Base-by-base conservation (phyloP, 2,888 invertebrate genomes). In the Stenichneumon culpator region DNA sequence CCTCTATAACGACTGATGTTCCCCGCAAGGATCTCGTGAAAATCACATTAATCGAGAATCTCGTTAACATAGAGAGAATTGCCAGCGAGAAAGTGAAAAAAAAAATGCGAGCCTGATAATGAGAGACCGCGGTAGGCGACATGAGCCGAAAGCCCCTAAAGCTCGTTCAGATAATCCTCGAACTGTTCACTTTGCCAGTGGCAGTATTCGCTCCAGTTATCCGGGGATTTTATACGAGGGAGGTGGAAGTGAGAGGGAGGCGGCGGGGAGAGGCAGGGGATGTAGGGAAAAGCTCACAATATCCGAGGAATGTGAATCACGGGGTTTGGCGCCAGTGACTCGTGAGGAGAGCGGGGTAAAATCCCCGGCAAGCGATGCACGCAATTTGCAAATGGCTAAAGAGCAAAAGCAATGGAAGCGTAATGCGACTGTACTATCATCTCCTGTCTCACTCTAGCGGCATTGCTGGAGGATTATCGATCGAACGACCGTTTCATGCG, bases 401-500 rank as follows among this genome's bases (percentile, higher is more conserved):
- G 81, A 57, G 54, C 74, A 72, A 44, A 63, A 32, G 69, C 32
- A 79, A 54, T 69, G 60, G 69, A 50, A 69, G 67, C 57, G 74
- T 73, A 73, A 60, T 39, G 50, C 47, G 57, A 63, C 63, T 28
- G 14, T 73, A 9, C 44, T 39, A 36, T 39, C 57, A 11, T 50
- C 75, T 36, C 72, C 67, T 14, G 14, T 65, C 50, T 69, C 70
- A 3, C 68, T 72, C 67, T n/a, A 79, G 69, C 52, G 50, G 82
- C 70, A 81, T 81, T 54, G 75, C 16, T 32, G 75, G 50, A 57
- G 86, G 83, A 86, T 86, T 84, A 86, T 88, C 81, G 83, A 81
- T 25, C 74, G 74, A 84, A 79, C 81, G 74, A 87, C 80, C 78
- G 72, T 86, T 88, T 80, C 82, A 75, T 83, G 83, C 79, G 81